Evolutionary conservation across 2,113 vertebrate species (phyloP), one percentile per base, ranked within the genome.

Genomic region (Perca schrenkii): DNA sequence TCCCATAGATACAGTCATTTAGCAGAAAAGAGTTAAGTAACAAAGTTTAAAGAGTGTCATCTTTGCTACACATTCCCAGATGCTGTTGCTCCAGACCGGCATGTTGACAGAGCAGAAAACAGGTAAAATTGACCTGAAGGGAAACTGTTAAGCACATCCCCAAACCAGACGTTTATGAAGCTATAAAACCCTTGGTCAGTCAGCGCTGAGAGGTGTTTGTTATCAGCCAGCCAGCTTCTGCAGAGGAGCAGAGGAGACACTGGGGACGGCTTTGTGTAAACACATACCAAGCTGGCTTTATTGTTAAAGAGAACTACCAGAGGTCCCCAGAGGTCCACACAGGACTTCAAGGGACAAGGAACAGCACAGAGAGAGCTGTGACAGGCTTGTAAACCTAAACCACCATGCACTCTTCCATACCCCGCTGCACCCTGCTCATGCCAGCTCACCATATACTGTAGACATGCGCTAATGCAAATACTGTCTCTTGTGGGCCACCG

Each of bases 131-230:
- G 61, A 71, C 58, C 63, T 19, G 77, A 28, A 34, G 63, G 50
- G 80, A 85, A 86, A 86, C 60, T n/a, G 62, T 58, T 11, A 25
- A 66, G 56, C 62, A 52, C 10, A 64, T 66, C 63, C 64, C 34
- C 22, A 67, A 80, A 87, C 21, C 80, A 82, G 78, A 78, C 58
- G 8, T 88, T 91, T 88, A 83, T 67, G 75, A 78, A 80, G 81
- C 63, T 69, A 68, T 87, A 86, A 90, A 89, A 86, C 79, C n/a
- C 3, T 40, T 21, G 80, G 62, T 83, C 70, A 61, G 69, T 82
- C 52, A n/a, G 71, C 13, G 53, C 62, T 75, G 65, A 86, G 69
- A 86, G 71, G 78, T 69, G 78, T 82, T 82, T 79, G 78, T 78
- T 82, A 76, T 88, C 78, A 81, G 60, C 10, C 8, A 47, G 21